phyloP scores from a whole-genome alignment of 2,797 vertebrate genomes.

The Pteronotus mesoamericanus region DNA sequence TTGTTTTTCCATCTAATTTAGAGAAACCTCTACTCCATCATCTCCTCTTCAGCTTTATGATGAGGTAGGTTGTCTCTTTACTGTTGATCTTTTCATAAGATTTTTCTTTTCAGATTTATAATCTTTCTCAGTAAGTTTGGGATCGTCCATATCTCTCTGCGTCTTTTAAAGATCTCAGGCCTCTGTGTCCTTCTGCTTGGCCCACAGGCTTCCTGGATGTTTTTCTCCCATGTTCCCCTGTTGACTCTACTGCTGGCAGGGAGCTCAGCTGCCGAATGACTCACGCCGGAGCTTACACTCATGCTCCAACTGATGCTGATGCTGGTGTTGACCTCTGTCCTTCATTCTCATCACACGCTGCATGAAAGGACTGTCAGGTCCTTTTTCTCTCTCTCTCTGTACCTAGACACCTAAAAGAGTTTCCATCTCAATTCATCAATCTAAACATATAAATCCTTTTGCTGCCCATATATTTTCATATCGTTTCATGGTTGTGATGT shows the following conservation, averaged over 20 bases:
- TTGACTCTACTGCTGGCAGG: not conserved
- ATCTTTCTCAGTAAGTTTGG: not conserved
- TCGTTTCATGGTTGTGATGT: not conserved
- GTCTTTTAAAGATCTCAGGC: not conserved
- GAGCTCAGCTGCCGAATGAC: not conserved
- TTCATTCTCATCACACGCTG: not conserved
- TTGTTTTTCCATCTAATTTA: conserved; percentile 1
- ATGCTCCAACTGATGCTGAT: not conserved
- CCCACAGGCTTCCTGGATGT: not conserved
- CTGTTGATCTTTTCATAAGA: not conserved
- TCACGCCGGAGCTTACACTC: not conserved
- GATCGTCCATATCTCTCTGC: not conserved
- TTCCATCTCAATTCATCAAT: not conserved
- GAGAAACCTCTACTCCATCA: not conserved
- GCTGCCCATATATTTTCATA: not conserved
- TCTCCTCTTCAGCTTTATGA: not conserved
- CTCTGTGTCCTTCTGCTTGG: not conserved
- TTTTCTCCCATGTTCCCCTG: not conserved
- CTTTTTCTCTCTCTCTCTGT: not conserved
- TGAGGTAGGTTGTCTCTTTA: not conserved
- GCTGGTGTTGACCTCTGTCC: not conserved
- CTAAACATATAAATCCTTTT: not conserved
- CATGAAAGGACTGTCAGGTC: not conserved
- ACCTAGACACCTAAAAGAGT: not conserved
- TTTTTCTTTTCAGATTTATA: not conserved